Percentiles rank a stretch among this genome's conserved stretches.
Conservation (phyloP, 2,888 invertebrate genomes). For the Phoronis australis region DNA sequence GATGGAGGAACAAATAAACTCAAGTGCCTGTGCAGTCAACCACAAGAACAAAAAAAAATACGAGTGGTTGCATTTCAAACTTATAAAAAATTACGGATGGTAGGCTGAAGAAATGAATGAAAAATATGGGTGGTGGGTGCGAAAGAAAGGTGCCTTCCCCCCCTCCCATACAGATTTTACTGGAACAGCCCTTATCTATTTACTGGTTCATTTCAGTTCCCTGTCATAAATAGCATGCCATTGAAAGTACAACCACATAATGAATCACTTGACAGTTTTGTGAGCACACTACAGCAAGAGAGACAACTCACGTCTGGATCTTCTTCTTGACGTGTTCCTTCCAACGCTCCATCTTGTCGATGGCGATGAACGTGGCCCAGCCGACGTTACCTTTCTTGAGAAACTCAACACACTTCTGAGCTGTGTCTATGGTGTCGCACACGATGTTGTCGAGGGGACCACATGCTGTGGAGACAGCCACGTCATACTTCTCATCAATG, state of each 20-base stretch:
- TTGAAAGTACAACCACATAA: neutral
- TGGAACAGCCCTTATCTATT: too few species aligned
- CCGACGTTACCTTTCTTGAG: slow-evolving; percentile 75
- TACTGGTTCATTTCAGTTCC: neutral
- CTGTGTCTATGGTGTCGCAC: slow-evolving; percentile 81
- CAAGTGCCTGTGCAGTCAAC: too few species aligned
- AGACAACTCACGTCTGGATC: slow-evolving; percentile 38
- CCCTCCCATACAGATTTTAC: too few species aligned
- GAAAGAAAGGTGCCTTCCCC: too few species aligned
- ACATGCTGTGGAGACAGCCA: slow-evolving; percentile 92
- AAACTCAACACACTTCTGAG: slow-evolving; percentile 74
- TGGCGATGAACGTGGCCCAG: slow-evolving; percentile 77
- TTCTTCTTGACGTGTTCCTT: slow-evolving; percentile 34
- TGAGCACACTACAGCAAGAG: neutral
- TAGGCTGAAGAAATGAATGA: too few species aligned
- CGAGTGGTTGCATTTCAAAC: too few species aligned
- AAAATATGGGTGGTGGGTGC: too few species aligned
- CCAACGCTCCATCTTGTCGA: slow-evolving; percentile 66
- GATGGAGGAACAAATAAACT: too few species aligned
- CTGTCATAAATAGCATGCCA: neutral
- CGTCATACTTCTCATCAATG: slow-evolving; percentile 86
- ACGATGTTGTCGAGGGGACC: slow-evolving; percentile 81
- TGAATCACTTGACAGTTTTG: neutral
- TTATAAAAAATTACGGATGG: too few species aligned
- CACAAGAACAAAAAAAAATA: too few species aligned